These are phyloP conservation scores for Chrosomus eos DNA, from an alignment of 2,797 vertebrate genomes.

Conservation along the genomic window DNA sequence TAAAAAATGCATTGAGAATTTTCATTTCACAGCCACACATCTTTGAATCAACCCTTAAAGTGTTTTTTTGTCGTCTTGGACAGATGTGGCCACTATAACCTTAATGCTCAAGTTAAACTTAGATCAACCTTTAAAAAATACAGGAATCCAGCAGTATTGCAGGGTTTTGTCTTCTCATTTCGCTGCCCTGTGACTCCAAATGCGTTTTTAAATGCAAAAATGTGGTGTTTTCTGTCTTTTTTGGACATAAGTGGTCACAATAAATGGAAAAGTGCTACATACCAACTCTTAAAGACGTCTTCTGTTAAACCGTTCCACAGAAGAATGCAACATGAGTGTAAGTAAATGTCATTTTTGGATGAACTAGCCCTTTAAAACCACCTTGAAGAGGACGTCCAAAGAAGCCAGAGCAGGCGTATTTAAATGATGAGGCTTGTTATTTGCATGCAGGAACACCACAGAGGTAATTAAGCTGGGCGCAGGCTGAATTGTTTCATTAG, in stretches of 20 bases:
- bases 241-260: neutral
- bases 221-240: neutral
- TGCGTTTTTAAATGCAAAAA: neutral
- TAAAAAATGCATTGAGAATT: neutral
- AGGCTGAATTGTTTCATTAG: neutral
- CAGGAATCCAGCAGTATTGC: neutral
- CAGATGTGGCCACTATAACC: neutral
- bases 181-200: neutral
- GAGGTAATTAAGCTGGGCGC: neutral
- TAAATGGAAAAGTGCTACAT: neutral
- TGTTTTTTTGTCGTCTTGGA: neutral
- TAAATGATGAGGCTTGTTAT: slow-evolving; percentile 17
- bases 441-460: slow-evolving; percentile 14
- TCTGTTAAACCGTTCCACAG: neutral
- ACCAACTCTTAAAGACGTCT: neutral
- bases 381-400: neutral
- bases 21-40: neutral
- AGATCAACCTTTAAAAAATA: neutral
- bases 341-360: neutral
- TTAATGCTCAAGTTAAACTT: neutral
- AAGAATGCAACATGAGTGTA: neutral
- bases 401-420: neutral
- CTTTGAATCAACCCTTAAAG: neutral
- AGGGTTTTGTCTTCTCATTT: neutral
- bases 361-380: neutral